Base-by-base conservation (phyloP, 2,888 invertebrate species). In the Drosophila birchii region DNA sequence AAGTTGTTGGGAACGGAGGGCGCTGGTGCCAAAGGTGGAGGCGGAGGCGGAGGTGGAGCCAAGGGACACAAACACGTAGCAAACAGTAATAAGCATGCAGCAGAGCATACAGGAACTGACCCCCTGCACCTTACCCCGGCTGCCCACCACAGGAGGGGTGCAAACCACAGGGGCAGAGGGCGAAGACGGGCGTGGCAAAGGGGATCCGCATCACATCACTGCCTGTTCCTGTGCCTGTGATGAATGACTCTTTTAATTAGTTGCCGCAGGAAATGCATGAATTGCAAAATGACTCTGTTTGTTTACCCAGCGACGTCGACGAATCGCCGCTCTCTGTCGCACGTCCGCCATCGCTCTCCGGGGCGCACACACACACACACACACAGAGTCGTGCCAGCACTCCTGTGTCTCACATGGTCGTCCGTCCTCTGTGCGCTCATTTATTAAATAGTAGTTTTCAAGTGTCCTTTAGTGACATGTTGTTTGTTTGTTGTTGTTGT, bases 221-320 rank as follows among this genome's bases (percentile, higher is more conserved):
- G 88, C 74, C 82, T 75, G 70, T 82, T 82, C 75, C 82, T 75
- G 75, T 80, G 86, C 71, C 87, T 89, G 89, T 92, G 91, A 92
- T 92, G 91, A 92, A 92, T 92, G 92, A 92, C 91, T 91, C 91
- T 92, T 92, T 92, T 92, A 92, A 92, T 92, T 92, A 92, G 91
- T 92, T 92, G 92, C 92, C 91, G 90, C 91, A 91, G 91, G 91
- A 92, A 92, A 91, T 92, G 91, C 91, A 91, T 92, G 87, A 90
- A 91, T 88, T 91, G 90, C 90, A 88, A 91, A 91, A 90, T 90
- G 89, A 90, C 90, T 87, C 89, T 86, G 86, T 89, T 86, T 86
- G 86, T 88, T 84, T 84, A 84, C 84, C 75, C 88, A 79, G 84
- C 74, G 59, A 54, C 75, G 75, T 58, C 61, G 70, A 73, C 76